Evolutionary conservation across 2,113 vertebrate genomes (phyloP).

Genomic region (Tenebrosternarchus preto): DNA sequence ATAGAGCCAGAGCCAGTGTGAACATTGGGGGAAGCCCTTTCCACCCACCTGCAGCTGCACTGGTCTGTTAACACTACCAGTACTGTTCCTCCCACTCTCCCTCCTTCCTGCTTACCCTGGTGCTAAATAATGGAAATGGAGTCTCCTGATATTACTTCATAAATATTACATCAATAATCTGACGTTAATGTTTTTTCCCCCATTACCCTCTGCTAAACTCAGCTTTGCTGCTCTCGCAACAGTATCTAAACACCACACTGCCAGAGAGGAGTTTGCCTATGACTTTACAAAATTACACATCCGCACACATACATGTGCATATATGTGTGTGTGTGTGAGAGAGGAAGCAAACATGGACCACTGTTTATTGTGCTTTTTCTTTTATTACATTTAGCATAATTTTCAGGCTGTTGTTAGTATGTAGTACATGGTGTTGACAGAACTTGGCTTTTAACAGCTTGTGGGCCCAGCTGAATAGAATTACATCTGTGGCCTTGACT

Average conservation of each 20-base stretch:
- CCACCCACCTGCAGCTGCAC: constrained; percentile 66
- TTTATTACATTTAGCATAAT: neutral
- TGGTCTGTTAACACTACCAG: constrained; percentile 59
- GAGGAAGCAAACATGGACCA: neutral
- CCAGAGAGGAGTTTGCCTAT: constrained; percentile 20
- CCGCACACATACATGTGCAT: neutral
- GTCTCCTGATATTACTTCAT: constrained; percentile 72
- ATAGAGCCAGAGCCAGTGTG: constrained; percentile 59
- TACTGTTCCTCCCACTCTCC: constrained; percentile 44
- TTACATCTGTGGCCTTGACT: constrained; percentile 5
- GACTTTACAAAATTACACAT: constrained; percentile 15
- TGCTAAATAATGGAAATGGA: constrained; percentile 74
- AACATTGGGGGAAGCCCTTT: constrained; percentile 71
- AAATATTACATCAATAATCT: constrained; percentile 77
- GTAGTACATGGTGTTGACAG: neutral
- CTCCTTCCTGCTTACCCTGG: constrained; percentile 7
- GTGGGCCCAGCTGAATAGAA: constrained; percentile 9
- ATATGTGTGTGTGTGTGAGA: too few relatives aligned
- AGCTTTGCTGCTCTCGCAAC: constrained; percentile 1
- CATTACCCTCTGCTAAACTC: constrained; percentile 58
- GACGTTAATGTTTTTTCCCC: constrained; percentile 68
- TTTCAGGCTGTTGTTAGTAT: neutral
- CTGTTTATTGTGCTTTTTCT: neutral
- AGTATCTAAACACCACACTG: constrained; percentile 23
- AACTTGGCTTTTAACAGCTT: neutral